Evolutionary conservation across 2,888 invertebrate species (phyloP), one percentile per base, ranked within the genome.

Genomic region (Nomada ruficornis): DNA sequence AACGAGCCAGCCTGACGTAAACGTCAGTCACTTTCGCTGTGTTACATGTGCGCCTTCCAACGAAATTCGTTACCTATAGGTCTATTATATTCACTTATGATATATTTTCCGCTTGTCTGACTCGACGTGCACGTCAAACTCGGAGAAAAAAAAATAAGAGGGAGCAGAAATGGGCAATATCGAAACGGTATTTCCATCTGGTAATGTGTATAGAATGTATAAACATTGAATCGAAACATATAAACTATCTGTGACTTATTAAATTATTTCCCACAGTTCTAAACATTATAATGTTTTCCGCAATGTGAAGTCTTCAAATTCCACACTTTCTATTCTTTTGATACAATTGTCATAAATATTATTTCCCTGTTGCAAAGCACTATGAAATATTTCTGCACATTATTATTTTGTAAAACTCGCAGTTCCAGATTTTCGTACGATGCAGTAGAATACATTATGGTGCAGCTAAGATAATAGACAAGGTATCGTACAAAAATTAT

Each of bases 41-140:
- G 90, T 77, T 82, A 79, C 63, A 42, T 80, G 69, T 26, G 55
- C 52, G 74, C 63, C 65, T n/a, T 44, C 57, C 59, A 57, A 70
- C 55, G 65, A 69, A 67, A 82, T 78, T 77, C 70, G 71, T 63
- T 71, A 69, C 73, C 69, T 71, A 80, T 73, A 69, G 74, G 77
- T 50, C 81, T 62, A 75, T 77, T 83, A 76, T 62, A 60, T 62
- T 42, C 50, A 64, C 20, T 65, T 81, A 84, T 87, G 86, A 86
- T 87, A 86, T 80, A 92, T 92, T 92, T 92, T 90, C 89, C 91
- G 83, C 89, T 62, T 86, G 84, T 85, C 74, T 86, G 89, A 83
- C 59, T 80, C 42, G 72, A 69, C 50, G 23, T 20, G 42, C 44
- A 59, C 4, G 73, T 54, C 60, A 23, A 26, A 64, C 36, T 20